Evolutionary conservation across 92 coral and sea anemone species (phyloP).

Genomic region (Anthopleura xanthogrammica): DNA sequence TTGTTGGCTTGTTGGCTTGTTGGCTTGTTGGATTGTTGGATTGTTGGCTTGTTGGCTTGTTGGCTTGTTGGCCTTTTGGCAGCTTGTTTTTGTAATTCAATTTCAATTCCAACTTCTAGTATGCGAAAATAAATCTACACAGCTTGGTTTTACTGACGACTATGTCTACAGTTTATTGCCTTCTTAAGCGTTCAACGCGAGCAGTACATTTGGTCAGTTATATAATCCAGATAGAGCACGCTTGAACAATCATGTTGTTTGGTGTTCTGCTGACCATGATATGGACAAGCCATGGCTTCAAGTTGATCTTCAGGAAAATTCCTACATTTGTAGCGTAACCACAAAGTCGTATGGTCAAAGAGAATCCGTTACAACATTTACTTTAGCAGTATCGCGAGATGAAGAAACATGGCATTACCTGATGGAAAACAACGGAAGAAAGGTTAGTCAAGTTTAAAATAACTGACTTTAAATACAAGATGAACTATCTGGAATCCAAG

Average conservation of each 20-base stretch:
- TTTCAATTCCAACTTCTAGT: background rate
- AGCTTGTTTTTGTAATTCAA: no score
- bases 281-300: background rate
- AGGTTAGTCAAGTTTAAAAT: background rate
- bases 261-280: background rate
- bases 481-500: no score
- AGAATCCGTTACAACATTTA: background rate
- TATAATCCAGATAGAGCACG: no score
- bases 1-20: no score
- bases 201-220: no score
- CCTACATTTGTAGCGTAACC: background rate
- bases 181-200: background rate
- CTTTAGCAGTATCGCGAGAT: background rate
- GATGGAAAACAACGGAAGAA: background rate
- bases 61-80: no score
- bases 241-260: no score
- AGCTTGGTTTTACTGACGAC: background rate
- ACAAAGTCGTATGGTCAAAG: background rate
- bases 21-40: no score
- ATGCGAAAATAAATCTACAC: background rate
- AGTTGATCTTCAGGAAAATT: background rate
- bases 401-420: background rate
- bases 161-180: background rate
- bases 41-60: no score
- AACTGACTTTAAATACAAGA: no score